phyloP scores from a whole-genome alignment of 1,140 invertebrate species.

The Brachionus calyciflorus region DNA sequence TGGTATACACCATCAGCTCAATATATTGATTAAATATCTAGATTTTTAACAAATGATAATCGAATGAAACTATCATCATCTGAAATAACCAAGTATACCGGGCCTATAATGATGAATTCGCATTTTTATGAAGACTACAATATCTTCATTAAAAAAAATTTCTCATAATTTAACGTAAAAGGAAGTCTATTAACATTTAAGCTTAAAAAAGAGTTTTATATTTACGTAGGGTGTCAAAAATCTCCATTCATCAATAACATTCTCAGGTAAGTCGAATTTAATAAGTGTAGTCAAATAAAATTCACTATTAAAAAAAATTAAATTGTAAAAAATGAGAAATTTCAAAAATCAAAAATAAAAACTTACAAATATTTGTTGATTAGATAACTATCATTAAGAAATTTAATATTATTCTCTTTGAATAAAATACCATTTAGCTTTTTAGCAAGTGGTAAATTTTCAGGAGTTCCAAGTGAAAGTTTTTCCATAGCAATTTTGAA shows the following conservation, averaged over 20 bases:
- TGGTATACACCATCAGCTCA: too few relatives aligned
- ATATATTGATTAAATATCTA: too few relatives aligned
- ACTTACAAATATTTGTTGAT: conserved; percentile 31
- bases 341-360: background rate
- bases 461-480: background rate
- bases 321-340: background rate
- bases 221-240: conserved; percentile 39
- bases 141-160: too few relatives aligned
- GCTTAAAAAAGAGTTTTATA: background rate
- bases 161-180: too few relatives aligned
- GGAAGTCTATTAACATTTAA: background rate
- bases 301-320: conserved; percentile 30
- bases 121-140: too few relatives aligned
- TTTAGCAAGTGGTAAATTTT: background rate
- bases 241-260: conserved; percentile 40
- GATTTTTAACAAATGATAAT: too few relatives aligned
- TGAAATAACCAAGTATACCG: too few relatives aligned
- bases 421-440: conserved; percentile 10
- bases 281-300: conserved; percentile 3
- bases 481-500: conserved; percentile 46
- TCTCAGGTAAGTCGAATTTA: conserved; percentile 6
- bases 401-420: conserved; percentile 27
- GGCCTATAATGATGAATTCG: too few relatives aligned
- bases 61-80: too few relatives aligned
- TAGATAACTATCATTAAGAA: conserved; percentile 26